These are phyloP conservation scores for Conops quadrifasciatus DNA, from an alignment of 2,888 invertebrate genomes.

Conservation along the genomic window DNA sequence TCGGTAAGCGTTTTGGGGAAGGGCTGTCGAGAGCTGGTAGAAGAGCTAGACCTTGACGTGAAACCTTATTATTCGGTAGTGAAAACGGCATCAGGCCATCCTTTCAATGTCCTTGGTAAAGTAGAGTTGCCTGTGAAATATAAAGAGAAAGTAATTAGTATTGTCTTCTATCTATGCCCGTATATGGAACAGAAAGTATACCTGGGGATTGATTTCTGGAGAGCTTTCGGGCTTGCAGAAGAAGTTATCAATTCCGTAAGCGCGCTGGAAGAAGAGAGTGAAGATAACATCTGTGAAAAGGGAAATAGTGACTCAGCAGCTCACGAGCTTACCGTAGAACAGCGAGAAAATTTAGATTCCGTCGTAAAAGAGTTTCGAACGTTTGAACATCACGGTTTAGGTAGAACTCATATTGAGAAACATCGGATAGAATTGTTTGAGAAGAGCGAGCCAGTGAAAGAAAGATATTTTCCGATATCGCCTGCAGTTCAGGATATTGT, in stretches of 20 bases:
- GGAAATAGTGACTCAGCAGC: background rate
- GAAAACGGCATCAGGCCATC: background rate
- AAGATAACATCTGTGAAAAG: too few species aligned
- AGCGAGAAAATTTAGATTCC: constrained; percentile 17
- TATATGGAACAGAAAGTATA: constrained; percentile 30
- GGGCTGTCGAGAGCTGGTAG: background rate
- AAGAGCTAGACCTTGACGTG: background rate
- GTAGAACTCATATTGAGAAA: too few species aligned
- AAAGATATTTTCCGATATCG: too few species aligned
- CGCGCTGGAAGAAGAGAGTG: too few species aligned
- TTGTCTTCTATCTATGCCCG: constrained; percentile 24
- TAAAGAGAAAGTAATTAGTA: background rate
- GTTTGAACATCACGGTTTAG: too few species aligned
- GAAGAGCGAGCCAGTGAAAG: too few species aligned
- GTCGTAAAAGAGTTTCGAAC: constrained; percentile 13
- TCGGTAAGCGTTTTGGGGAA: constrained; percentile 4
- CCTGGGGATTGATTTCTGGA: constrained; percentile 40
- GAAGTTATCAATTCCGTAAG: background rate
- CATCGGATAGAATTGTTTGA: too few species aligned
- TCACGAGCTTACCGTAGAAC: constrained; percentile 6
- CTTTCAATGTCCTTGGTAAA: background rate
- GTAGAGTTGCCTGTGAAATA: too few species aligned
- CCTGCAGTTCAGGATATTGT: too few species aligned
- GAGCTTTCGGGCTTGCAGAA: constrained; percentile 29
- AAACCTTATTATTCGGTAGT: constrained; percentile 3